Evolutionary conservation across 2,797 vertebrate genomes (phyloP), one percentile per base, ranked within the genome.

Genomic region (Pantherophis alleghaniensis): DNA sequence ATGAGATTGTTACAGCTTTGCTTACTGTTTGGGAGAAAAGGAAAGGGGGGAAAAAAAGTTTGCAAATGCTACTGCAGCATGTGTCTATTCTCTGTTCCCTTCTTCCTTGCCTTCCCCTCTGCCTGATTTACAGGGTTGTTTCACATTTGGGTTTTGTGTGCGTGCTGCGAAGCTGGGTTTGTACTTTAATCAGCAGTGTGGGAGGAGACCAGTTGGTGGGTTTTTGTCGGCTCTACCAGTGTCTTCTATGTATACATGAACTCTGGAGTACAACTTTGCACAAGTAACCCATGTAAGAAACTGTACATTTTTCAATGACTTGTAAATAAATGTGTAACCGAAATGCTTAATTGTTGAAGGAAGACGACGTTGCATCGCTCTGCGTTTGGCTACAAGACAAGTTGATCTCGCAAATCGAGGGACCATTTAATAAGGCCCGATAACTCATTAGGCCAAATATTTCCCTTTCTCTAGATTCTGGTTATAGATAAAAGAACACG

Each of bases 221-320:
- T 66, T 97, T 89, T 97, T 96, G 96, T 98, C 97, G 96, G 94
- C 96, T 96, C 96, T 96, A 97, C 97, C 94, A 18, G 94, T 96
- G 97, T 98, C 96, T 92, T 94, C 97, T 95, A 96, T 98, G 97
- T 97, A 96, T 96, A 97, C 97, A 97, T 96, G 96, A 96, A 97
- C 96, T 97, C 96, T 96, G 95, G 96, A 97, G 97, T 97, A 97
- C 96, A 98, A 98, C 97, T 98, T 99, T 99, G 98, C 98, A 99
- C 98, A 99, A 98, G 99, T 99, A 99, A 99, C 98, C 99, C 98
- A 98, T 99, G 98, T 99, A 99, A 99, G 98, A 98, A 99, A 99
- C 97, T 99, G 98, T 99, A 99, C 98, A 99, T 99, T 99, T 98
- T 99, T 98, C 98, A 98, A 97, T 91, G 98, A 98, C 95, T 98